Base-by-base conservation (phyloP, 2,797 vertebrate species). In the Fratercula arctica region DNA sequence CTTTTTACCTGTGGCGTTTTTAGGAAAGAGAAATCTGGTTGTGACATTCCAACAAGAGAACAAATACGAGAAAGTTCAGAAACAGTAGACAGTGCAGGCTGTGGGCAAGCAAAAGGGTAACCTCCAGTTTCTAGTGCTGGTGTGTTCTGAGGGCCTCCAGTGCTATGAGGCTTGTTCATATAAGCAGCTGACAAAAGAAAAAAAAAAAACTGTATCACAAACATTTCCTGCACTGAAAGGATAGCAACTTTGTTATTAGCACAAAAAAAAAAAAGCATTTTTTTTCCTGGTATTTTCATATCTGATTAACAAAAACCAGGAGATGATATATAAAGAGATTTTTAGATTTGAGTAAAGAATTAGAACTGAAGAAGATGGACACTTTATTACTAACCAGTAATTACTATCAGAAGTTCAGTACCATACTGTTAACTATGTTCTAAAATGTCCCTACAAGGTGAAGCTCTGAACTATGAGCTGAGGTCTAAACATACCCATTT, bases 1-100 rank as follows among this genome's bases (percentile, higher is more conserved):
- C 29, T 76, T 72, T 74, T 83, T 97, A 99, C 99, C 99, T 99
- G 99, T 96, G 99, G 98, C 94, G 99, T 99, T 96, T 98, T 95
- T 41, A 99, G 97, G 92, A 98, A 98, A 95, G 98, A 99, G 97
- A 99, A 99, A 70, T 99, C 99, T 5, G 99, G 99, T 4, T 99
- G 99, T 1, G 98, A 98, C 99, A 99, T 99, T 90, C 99, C 99
- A 87, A 99, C 81, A 63, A 98, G 97, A 53, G 98, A 98, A 84
- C 99, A 99, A 74, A 99, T 93, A 82, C 97, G 98, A 37, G 97
- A 98, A 87, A 99, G 98, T 90, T 99, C 99, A 14, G 98, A 98
- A 69, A 98, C 99, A 72, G 98, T 98, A 73, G 95, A 97, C 60
- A 98, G 41, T 46, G 98, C 48, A 23, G 98, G 68, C 85, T 98